A percentile compares a stretch with the other conserved stretches of the same genome.
phyloP scores from a whole-genome alignment of 2,113 vertebrate species.

The Sciurus niger region DNA sequence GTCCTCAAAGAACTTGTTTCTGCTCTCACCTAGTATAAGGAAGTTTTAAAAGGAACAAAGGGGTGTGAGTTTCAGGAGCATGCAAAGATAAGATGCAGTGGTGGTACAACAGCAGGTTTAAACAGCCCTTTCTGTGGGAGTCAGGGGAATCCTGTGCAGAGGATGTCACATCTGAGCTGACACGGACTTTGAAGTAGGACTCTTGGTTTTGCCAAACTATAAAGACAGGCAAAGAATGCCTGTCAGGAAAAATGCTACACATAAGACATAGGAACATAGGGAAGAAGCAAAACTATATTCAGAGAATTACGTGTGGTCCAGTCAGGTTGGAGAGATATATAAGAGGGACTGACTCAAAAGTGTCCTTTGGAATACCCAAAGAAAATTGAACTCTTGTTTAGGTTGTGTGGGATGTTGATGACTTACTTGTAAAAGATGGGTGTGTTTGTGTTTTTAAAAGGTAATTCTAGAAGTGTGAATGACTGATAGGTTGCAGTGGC shows the following conservation, averaged over 20 bases:
- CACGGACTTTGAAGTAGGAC: not conserved
- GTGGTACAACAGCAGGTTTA: not conserved
- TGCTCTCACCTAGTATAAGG: not conserved
- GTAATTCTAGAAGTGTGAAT: not conserved
- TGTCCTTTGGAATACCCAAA: not conserved
- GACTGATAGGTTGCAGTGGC: not conserved
- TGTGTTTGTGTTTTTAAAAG: not conserved
- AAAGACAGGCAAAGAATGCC: not conserved
- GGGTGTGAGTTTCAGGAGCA: not conserved
- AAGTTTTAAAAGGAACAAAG: not conserved
- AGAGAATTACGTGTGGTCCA: not conserved
- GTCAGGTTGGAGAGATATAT: not conserved
- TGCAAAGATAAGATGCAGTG: not conserved
- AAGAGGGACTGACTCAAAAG: not conserved
- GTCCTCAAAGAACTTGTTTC: not conserved
- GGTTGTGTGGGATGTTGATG: not conserved
- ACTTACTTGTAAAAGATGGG: not conserved
- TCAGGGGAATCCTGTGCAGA: not conserved
- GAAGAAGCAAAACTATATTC: not conserved
- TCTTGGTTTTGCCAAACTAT: not conserved
- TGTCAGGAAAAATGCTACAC: not conserved
- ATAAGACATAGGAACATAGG: not conserved
- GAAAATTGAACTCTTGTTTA: not conserved
- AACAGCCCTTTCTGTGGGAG: not conserved
- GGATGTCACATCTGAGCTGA: not conserved